Base-by-base conservation (phyloP, 2,797 vertebrate species). In the Octomys mimax region DNA sequence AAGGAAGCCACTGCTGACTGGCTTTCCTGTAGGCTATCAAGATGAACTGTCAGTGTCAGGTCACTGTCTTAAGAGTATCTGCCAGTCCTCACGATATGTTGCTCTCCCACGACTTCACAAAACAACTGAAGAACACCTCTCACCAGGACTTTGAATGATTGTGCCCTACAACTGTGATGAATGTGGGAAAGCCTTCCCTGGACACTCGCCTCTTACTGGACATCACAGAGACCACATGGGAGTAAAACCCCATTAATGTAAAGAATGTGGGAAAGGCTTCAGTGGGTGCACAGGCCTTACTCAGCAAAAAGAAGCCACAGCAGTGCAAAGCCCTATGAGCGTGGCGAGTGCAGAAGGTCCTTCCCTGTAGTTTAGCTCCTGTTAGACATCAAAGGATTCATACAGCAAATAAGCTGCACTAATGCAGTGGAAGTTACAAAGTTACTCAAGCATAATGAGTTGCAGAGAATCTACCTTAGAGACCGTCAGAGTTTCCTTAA, bases 301-400 rank as follows among this genome's bases (percentile, higher is more conserved):
- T 75, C 94, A 97, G 28, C 95, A 97, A 95, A 96, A 68, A 93
- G 93, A 92, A 96, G 96, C 26, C 97, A 97, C 70, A 96, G 92
- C 3, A 96, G 95, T 64, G 97, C 97, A 88, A 97, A 77, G 80
- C 87, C 95, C 16, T 97, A 94, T 26, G 87, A 91, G 10, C 96
- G 94, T 81, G 70, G 89, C 22, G 88, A 94, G 61, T 97, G 96
- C 36, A 95, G 96, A 87, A 97, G 94, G 83, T 92, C 93, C 4
- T 98, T 98, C 89, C 90, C 92, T 14, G 81, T 97, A 87, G 94
- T 87, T 97, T 96, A 62, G 89, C 94, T 80, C 85, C 96, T 81
- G 96, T 90, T 90, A 91, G 68, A 95, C 97, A 97, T 84, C 96
- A 95, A 21, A 96, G 94, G 92, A 95, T 88, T 87, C 95, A 97